phyloP scores from a whole-genome alignment of 2,888 invertebrate genomes.

The Orchesella flavescens region DNA sequence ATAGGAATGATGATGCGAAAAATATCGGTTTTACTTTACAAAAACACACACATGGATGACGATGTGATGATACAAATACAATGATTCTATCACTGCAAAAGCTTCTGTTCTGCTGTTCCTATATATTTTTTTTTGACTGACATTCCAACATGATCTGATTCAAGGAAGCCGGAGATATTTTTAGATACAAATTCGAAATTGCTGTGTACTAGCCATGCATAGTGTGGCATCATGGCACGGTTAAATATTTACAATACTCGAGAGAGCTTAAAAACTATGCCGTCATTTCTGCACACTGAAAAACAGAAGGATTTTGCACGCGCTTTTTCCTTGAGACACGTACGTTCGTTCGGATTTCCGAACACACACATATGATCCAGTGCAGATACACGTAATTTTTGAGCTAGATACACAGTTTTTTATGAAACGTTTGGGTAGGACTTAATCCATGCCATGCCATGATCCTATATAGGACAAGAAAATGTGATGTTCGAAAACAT shows the following conservation, averaged over 20 bases:
- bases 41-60: neutral
- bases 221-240: neutral
- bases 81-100: neutral
- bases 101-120: no score
- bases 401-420: no score
- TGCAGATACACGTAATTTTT: no score
- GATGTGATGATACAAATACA: no score
- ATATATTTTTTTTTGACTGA: neutral
- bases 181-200: slow-evolving; percentile 28
- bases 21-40: neutral
- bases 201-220: neutral
- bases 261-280: neutral
- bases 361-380: neutral
- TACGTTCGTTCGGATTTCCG: neutral
- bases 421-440: no score
- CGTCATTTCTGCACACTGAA: slow-evolving; percentile 33
- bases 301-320: slow-evolving; percentile 29
- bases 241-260: neutral
- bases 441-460: no score
- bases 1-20: neutral
- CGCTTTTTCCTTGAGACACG: slow-evolving; percentile 50
- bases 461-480: no score
- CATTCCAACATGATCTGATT: slow-evolving; percentile 33
- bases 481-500: neutral
- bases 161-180: slow-evolving; percentile 30